Base-by-base conservation (phyloP, 2,797 vertebrate species). In the Protosalanx chinensis region DNA sequence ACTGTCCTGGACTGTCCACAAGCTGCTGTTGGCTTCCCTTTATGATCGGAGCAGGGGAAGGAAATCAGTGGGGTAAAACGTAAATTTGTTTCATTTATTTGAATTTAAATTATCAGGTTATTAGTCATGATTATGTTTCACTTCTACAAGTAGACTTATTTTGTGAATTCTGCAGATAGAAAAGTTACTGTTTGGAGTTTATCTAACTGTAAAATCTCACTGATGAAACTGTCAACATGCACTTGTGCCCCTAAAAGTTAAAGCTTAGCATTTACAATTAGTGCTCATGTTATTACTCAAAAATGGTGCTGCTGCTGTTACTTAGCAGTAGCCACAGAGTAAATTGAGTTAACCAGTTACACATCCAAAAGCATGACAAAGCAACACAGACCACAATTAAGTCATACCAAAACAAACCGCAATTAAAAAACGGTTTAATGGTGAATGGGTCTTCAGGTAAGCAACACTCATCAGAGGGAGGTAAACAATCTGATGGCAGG, bases 1-100 rank as follows among this genome's bases (percentile, higher is more conserved):
- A 77, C 30, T 60, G 70, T 18, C 63, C 64, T 27, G 23, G 23
- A 27, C 23, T 27, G 23, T 27, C 23, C 23, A 27, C 23, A 89
- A 87, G 70, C 69, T 12, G 4, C 64, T 41, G 13, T 35, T 16
- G 51, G 6, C 51, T 5, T n/a, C 18, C 15, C 4, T n/a, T 2
- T 56, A 56, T n/a, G 41, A 10, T 46, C 41, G 41, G 41, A 13
- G 41, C 7, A 12, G 8, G 10, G 41, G 41, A 46, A 46, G 41
- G 41, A 46, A 13, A 46, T 1, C 41, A 12, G 41, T 12, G 10
- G 41, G 41, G 41, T 12, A 46, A 46, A 46, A 12, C 10, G 41
- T 46, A 46, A 8, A 8, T 46, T 46, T 46, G 41, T 3, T 46
- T 46, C 13, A 46, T 46, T 8, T 13, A 12, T 12, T 56, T n/a